Base-by-base conservation (phyloP, 2,888 invertebrate species). In the Tyria jacobaeae region DNA sequence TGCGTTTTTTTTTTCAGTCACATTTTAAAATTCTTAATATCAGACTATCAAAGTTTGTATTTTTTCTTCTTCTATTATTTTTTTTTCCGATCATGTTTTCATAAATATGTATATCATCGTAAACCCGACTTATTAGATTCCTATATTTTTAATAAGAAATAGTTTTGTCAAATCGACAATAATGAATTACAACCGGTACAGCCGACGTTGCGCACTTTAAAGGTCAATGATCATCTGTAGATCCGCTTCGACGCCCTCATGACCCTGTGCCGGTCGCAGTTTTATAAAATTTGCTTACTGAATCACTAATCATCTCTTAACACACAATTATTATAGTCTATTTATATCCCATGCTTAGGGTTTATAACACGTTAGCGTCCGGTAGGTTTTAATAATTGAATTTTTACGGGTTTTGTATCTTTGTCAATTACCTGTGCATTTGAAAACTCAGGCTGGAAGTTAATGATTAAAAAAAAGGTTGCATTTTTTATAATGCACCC, bases 141-240 rank as follows among this genome's bases (percentile, higher is more conserved):
- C 49, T 57, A 27, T 57, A 60, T 58, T 68, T 64, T 51, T 64
- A 62, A 64, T 64, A 62, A 62, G 62, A 74, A 62, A 79, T 71
- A 76, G 75, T 82, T 81, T 82, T 76, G 77, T 71, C 69, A 75
- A 80, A 83, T 76, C 77, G 73, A 76, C 83, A 85, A 88, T 88
- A 89, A 90, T 90, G 88, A 89, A 86, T 89, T 88, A 90, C 88
- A 89, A 91, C 91, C 91, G 91, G 90, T 89, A 89, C 83, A 81
- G 64, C 79, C 78, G 81, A 78, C 85, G 87, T 87, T 90, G 89
- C 89, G 89, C 90, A 87, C 89, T 85, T 80, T 90, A 93, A 94
- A 93, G 93, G 93, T 94, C 93, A 92, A 92, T 91, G 93, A 91
- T 93, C 93, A 94, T 90, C 90, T 87, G 89, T 90, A 93, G 93